phyloP scores from a whole-genome alignment of 2,888 invertebrate genomes.

The Allolobophora icterica region DNA sequence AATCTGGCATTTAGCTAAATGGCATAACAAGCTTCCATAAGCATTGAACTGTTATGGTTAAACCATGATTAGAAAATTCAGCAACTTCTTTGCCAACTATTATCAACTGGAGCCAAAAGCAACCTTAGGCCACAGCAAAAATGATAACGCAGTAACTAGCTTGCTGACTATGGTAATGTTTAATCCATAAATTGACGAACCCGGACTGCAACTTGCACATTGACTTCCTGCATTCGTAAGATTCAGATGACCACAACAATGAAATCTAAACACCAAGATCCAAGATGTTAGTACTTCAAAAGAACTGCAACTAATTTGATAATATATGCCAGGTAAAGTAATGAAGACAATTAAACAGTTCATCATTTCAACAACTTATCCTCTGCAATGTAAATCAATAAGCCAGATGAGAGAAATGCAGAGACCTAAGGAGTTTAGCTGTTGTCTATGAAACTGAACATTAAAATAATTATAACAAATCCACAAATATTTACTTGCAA shows the following conservation, averaged over 20 bases:
- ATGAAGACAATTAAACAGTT: background rate
- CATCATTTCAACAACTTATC: background rate
- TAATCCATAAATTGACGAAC: slow-evolving; percentile 51
- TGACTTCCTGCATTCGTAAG: slow-evolving; percentile 55
- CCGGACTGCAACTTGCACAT: slow-evolving; percentile 60
- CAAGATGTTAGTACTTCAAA: background rate
- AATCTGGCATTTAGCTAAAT: too few species aligned
- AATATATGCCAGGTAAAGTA: background rate
- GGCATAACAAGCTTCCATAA: too few species aligned
- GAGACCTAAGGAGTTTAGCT: too few species aligned
- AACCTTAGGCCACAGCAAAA: background rate
- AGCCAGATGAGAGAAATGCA: background rate
- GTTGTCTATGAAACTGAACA: too few species aligned
- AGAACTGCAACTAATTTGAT: background rate
- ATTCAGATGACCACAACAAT: background rate
- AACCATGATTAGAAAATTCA: too few species aligned
- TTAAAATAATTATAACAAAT: too few species aligned
- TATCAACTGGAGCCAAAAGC: background rate
- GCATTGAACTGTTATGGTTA: too few species aligned
- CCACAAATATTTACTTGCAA: too few species aligned
- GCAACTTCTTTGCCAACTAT: too few species aligned
- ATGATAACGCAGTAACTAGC: background rate
- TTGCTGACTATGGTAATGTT: background rate
- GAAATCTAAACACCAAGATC: background rate
- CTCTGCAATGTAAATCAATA: background rate